Base-by-base conservation (phyloP, 2,113 vertebrate genomes). In the Rallus limicola region DNA sequence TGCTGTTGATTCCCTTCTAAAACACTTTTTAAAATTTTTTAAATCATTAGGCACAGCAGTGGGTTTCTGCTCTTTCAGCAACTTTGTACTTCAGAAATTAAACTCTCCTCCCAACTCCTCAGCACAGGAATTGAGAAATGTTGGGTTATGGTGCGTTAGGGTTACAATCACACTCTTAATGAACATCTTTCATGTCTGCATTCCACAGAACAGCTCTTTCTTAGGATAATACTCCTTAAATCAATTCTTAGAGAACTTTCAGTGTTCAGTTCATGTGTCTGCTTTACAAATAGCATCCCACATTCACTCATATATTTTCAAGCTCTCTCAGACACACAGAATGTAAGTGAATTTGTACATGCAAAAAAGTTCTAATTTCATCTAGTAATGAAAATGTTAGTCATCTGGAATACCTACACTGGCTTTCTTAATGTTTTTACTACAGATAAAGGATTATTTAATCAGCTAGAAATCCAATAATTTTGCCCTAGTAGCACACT, bases 261-360 rank as follows among this genome's bases (percentile, higher is more conserved):
- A n/a, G 38, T 53, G 21, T 53, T 86, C 52, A 33, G 6, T 38
- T 88, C 10, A 5, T 25, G 7, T 23, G 17, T 40, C 16, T 15
- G 10, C 12, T 42, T 65, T 46, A 29, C 8, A 9, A 8, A 31
- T 40, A 29, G 2, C 26, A 76, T 65, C 7, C 10, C 52, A 60
- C 11, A 17, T 50, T 83, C 68, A 56, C 15, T 48, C 17, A 58
- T 12, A 6, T 3, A 15, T 19, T 19, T 11, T 56, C 20, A 29
- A 3, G 1, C 14, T 42, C 1, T 1, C 7, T 46, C 14, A 67
- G 5, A 29, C 4, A 3, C 29, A 14, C 8, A 76, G 1, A 68
- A 6, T 20, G 6, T 23, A 80, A 16, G 5, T 82, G 21, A 11
- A 28, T 76, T 91, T 69, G 21, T 52, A 55, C 2, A 26, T 3